Evolutionary conservation across 2,797 vertebrate species (phyloP).

Genomic region (Chanos chanos): DNA sequence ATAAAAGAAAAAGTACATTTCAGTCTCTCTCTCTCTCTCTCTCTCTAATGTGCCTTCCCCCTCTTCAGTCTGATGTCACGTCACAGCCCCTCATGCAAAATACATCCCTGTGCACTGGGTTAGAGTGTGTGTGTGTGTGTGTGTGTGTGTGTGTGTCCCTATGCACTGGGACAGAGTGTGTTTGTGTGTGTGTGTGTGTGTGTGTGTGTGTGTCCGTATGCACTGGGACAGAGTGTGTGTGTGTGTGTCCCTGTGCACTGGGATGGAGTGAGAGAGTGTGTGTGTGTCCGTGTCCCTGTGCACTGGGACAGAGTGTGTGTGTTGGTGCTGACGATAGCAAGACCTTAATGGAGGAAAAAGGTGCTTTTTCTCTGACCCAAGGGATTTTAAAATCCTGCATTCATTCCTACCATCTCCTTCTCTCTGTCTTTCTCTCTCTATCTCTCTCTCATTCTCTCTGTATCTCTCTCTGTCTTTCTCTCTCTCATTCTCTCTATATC

Average conservation of each 20-base stretch:
- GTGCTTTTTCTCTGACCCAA: slow-evolving; percentile 21
- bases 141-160: too few relatives aligned
- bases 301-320: slow-evolving; percentile 23
- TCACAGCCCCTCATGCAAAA: too few relatives aligned
- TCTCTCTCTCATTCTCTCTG: neutral
- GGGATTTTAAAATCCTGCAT: slow-evolving; percentile 16
- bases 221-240: slow-evolving; percentile 13
- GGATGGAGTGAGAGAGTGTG: neutral
- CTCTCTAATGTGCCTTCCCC: too few relatives aligned
- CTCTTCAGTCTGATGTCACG: too few relatives aligned
- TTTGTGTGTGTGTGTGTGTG: slow-evolving; percentile 2
- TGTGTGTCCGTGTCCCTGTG: neutral
- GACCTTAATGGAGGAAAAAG: slow-evolving; percentile 28
- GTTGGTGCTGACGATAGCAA: slow-evolving; percentile 17
- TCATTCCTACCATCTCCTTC: neutral
- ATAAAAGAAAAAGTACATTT: too few relatives aligned
- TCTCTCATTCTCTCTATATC: neutral
- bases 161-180: neutral
- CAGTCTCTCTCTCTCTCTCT: too few relatives aligned
- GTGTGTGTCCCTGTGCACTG: neutral
- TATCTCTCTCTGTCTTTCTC: neutral
- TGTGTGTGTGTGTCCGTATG: neutral
- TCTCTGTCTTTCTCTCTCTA: neutral
- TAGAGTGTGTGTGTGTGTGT: too few relatives aligned
- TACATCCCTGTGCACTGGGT: too few relatives aligned